Evolutionary conservation across 2,888 invertebrate species (phyloP).

Genomic region (Eristalis arbustorum): DNA sequence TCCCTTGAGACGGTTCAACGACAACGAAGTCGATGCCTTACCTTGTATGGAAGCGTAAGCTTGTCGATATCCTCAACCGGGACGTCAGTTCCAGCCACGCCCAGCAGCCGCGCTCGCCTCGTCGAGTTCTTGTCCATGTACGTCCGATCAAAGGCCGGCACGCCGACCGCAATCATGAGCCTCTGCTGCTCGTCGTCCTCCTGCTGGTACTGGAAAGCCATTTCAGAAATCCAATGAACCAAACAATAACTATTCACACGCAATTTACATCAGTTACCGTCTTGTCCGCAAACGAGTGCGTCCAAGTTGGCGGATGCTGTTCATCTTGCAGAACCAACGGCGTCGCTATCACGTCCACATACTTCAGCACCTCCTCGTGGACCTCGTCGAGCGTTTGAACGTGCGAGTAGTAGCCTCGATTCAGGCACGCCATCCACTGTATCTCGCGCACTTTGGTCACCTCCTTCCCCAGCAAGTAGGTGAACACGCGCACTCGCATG

Average conservation of each 20-base stretch:
- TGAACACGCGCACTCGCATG: constrained; percentile 95
- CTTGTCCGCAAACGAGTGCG: constrained; percentile 94
- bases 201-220: constrained; percentile 74
- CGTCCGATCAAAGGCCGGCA: constrained; percentile 93
- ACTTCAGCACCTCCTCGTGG: constrained; percentile 96
- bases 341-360: constrained; percentile 95
- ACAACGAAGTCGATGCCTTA: constrained; percentile 79
- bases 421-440: constrained; percentile 96
- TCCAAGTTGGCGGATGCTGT: constrained; percentile 94
- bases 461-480: constrained; percentile 96
- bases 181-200: constrained; percentile 78
- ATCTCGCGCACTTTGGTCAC: constrained; percentile 94
- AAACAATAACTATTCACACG: not conserved
- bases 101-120: constrained; percentile 87
- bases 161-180: constrained; percentile 94
- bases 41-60: constrained; percentile 93
- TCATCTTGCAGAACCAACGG: constrained; percentile 88
- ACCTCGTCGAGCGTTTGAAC: constrained; percentile 97
- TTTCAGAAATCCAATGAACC: not conserved
- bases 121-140: constrained; percentile 80
- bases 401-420: constrained; percentile 97
- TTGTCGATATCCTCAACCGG: constrained; percentile 95
- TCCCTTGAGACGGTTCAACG: not conserved
- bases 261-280: constrained; percentile 82
- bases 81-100: constrained; percentile 92